Base-by-base conservation (phyloP, 2,888 invertebrate species). In the Deroplatys truncata region DNA sequence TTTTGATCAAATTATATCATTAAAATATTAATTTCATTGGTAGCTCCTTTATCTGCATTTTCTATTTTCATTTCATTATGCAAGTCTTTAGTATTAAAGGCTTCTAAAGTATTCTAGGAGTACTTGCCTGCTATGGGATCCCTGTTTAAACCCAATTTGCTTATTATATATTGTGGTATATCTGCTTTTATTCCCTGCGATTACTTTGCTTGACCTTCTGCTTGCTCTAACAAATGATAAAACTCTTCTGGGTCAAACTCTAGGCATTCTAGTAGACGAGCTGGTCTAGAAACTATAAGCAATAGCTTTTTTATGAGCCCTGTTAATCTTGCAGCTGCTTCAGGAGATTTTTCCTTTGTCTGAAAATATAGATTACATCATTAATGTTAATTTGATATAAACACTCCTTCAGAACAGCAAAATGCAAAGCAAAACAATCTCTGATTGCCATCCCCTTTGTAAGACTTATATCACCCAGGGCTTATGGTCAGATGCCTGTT, bases 241-340 rank as follows among this genome's bases (percentile, higher is more conserved):
- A 99, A 99, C 93, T 99, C 97, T 93, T 99, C 99, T 0, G 99
- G 99, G 94, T 99, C 99, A 94, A 99, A 99, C 95, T 99, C 99
- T 91, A 99, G 95, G 93, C 99, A 99, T 94, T 99, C 99, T 31
- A 99, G 95, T 88, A 99, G 95, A 5, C 99, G 95, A 2, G 99
- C 99, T 43, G 99, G 99, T 85, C 99, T 95, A 82, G 99, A 99
- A 94, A 99, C 98, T 91, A 99, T 98, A 91, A 99, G 95, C 88
- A 99, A 95, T 88, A 99, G 94, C 92, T 98, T 97, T 92, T 98
- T 98, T 92, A 99, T 98, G 84, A 99, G 95, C 4, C 98, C 97
- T 35, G 98, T 98, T 91, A 99, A 95, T 92, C 97, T 97, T 43
- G 96, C 96, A 1, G 98, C 98, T 5, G 99, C 98, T 92, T 98